Evolutionary conservation across 2,888 invertebrate genomes (phyloP).

Genomic region (Cinara cedri): DNA sequence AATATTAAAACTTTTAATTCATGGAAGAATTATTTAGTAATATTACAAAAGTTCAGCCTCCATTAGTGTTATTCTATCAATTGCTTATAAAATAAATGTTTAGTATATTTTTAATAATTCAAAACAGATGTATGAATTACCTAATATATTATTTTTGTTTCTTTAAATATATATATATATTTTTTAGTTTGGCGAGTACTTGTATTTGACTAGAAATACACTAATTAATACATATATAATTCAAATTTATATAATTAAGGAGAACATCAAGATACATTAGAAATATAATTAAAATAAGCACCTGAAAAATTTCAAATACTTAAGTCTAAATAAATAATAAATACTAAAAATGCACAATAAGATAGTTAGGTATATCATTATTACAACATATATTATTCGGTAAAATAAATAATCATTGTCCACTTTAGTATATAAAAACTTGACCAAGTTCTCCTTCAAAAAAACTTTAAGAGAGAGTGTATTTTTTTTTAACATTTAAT

Average conservation of each 20-base stretch:
- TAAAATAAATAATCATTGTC: no score
- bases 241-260: neutral
- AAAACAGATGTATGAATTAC: constrained; percentile 4
- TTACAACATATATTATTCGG: no score
- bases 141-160: neutral
- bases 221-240: neutral
- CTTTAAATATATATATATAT: neutral
- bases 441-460: no score
- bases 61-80: constrained; percentile 1
- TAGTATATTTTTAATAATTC: constrained; percentile 1
- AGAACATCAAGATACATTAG: neutral
- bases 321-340: neutral
- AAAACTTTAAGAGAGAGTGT: no score
- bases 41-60: constrained; percentile 38
- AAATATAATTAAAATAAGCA: no score
- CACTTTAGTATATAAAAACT: no score
- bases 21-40: constrained; percentile 25
- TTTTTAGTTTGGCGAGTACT: constrained; percentile 35
- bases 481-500: no score
- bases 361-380: no score
- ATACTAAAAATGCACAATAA: neutral
- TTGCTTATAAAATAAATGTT: neutral
- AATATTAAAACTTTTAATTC: neutral
- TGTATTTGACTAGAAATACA: constrained; percentile 14
- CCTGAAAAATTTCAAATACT: neutral